A percentile compares a stretch with the other conserved stretches of the same genome.
These are phyloP conservation scores for Phalera bucephala DNA, from an alignment of 2,888 invertebrate species.

Conservation along the genomic window DNA sequence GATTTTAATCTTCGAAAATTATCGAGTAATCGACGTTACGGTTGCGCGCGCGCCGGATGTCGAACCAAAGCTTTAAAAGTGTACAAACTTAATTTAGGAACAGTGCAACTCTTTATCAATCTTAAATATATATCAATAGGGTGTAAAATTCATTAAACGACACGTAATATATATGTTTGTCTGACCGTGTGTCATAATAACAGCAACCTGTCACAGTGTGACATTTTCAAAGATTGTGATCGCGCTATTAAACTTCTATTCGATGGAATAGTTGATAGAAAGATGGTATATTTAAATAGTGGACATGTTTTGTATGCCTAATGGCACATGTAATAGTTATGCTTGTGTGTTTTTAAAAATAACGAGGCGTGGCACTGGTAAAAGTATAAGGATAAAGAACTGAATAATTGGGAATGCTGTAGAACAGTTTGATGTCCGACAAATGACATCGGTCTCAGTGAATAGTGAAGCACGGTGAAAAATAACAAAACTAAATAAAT, in stretches of 20 bases:
- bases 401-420: no score
- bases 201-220: conserved; percentile 77
- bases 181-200: conserved; percentile 63
- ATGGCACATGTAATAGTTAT: conserved; percentile 33
- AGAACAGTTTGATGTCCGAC: no score
- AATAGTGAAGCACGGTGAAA: no score
- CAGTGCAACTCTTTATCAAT: conserved; percentile 9
- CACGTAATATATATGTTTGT: conserved; percentile 14
- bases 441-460: no score
- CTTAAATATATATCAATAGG: conserved; percentile 19
- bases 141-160: conserved; percentile 12
- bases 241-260: conserved; percentile 65
- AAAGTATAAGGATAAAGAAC: no score
- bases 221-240: conserved; percentile 71
- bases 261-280: conserved; percentile 66
- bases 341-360: conserved; percentile 24
- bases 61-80: conserved; percentile 55
- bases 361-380: conserved; percentile 8
- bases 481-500: no score
- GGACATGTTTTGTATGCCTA: conserved; percentile 33
- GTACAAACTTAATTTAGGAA: conserved; percentile 13
- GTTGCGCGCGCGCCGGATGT: conserved; percentile 76
- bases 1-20: conserved; percentile 74
- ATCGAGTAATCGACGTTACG: conserved; percentile 78
- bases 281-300: conserved; percentile 64